Evolutionary conservation across 2,888 invertebrate genomes (phyloP), one percentile per base, ranked within the genome.

Genomic region (Osmoderma eremita): DNA sequence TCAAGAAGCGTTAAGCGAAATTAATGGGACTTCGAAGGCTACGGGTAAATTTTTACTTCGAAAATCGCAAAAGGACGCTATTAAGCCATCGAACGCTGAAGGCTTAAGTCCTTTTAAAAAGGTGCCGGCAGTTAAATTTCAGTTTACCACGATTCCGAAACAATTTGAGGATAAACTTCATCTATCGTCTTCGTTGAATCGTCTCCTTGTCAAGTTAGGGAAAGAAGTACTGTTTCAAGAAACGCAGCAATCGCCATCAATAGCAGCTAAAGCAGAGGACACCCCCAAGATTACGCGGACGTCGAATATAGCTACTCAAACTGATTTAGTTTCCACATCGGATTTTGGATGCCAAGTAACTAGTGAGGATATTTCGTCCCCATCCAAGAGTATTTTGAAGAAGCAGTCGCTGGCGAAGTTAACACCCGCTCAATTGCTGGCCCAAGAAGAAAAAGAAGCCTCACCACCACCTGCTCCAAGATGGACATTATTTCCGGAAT

Each of bases 361-460:
- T 2, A 79, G 78, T 41, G 78, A 79, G 18, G 81, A 81, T 70
- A 75, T 79, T 53, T 65, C 70, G n/a, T 67, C 70, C 15, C 73
- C 73, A 1, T 56, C 70, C 39, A 76, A 75, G 42, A 72, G 76
- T 6, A 73, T 77, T 3, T 36, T 73, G 12, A 78, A 75, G 54
- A 71, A 71, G 42, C 78, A 81, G 15, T 82, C 82, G 0, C 70
- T 83, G 53, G 81, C 82, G 10, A 75, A 78, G 20, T 64, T 82
- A 15, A 83, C 83, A 2, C 80, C 82, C 0, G 83, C 82, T 10
- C 82, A 82, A 70, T 71, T 82, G 2, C 71, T 82, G 39, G 79
- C 72, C 6, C 69, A 70, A 45, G 63, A 51, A 22, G 30, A 64
- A 38, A 30, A 38, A 10, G 62, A 62, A 42, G 18, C 22, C 15